Conservation (phyloP, 1,140 invertebrate genomes). For the Diuraphis noxia region DNA sequence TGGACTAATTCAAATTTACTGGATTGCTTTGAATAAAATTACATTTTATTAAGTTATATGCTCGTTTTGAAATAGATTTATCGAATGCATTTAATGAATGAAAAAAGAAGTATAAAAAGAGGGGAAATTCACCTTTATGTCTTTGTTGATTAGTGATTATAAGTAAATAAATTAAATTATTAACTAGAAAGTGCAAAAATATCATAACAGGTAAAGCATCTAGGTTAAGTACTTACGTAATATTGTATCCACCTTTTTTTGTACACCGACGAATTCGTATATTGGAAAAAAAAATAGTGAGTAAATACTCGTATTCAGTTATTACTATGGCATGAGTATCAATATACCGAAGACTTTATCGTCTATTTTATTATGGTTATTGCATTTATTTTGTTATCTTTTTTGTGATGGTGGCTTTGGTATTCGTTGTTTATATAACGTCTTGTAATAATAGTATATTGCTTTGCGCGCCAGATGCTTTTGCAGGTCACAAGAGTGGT, state of each 20-base stretch:
- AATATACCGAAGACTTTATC: background rate
- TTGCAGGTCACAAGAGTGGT: background rate
- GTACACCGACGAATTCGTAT: background rate
- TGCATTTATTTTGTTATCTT: background rate
- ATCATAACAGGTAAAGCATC: background rate
- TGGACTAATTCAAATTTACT: slow-evolving; percentile 25
- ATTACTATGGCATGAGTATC: background rate
- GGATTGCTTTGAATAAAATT: slow-evolving; percentile 5
- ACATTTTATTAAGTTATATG: slow-evolving; percentile 10
- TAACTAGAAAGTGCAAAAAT: background rate
- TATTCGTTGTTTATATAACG: background rate
- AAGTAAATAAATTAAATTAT: background rate
- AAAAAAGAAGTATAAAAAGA: background rate
- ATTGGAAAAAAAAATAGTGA: background rate
- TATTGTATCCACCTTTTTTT: background rate
- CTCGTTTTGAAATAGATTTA: slow-evolving; percentile 19
- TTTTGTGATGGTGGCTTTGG: background rate
- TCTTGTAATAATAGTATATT: background rate
- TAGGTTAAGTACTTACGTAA: background rate
- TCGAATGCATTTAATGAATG: background rate
- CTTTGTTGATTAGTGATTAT: background rate
- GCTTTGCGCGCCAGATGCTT: background rate
- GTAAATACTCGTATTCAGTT: background rate
- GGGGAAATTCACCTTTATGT: background rate
- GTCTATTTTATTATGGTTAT: background rate